Base-by-base conservation (phyloP, 2,113 vertebrate species). In the Lutjanus erythropterus region DNA sequence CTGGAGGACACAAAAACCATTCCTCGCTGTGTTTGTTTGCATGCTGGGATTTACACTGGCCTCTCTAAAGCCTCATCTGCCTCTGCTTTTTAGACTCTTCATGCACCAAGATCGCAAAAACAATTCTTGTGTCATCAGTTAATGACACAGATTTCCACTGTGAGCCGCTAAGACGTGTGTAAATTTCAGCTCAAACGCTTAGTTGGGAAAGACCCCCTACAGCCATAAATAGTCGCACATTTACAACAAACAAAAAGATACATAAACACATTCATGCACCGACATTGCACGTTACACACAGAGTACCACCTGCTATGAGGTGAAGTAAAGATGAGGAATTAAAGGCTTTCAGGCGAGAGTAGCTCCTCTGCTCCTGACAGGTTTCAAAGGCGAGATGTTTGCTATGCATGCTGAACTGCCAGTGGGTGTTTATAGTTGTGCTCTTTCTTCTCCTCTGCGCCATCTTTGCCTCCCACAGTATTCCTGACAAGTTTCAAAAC, bases 321-420 rank as follows among this genome's bases (percentile, higher is more conserved):
- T 44, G 29, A 82, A 81, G 64, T 75, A 71, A 60, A 87, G 70
- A 67, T 65, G 67, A 81, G 62, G 73, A 84, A 83, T 84, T 73
- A 84, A 75, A 83, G 21, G 53, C 71, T 85, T 80, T 75, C n/a
- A 56, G 77, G 27, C 23, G 3, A 64, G 58, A 87, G 78, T 39
- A 27, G 65, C n/a, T 85, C 33, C 71, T 74, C 65, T 47, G 61
- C 78, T 59, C 33, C 25, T 76, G 73, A 74, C 86, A 84, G 71
- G 37, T 83, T 83, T 83, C 61, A 85, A 81, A 83, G 83, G 44
- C 66, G 46, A 65, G 23, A 33, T 86, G 80, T 87, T 86, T 90
- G 70, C 79, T 74, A 25, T 85, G 81, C 69, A 69, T 47, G 49
- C 87, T 70, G 68, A 85, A 80, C 56, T 49, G 75, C 84, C 69